Conservation (phyloP, 2,113 vertebrate genomes). For the Semnornis frantzii region DNA sequence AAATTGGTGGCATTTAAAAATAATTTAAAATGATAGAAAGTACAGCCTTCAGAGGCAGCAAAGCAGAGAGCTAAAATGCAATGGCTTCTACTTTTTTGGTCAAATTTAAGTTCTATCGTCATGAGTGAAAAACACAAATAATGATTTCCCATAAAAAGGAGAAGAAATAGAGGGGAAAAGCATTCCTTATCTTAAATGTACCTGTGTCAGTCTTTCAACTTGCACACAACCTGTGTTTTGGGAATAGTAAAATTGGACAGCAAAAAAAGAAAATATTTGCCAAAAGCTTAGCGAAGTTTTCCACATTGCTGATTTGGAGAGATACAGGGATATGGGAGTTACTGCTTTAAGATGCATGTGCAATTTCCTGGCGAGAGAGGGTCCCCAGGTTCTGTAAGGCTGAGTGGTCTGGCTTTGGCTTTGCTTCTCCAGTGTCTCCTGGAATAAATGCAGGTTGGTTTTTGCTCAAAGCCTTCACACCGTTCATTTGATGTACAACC, state of each 20-base stretch:
- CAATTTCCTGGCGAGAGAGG: neutral
- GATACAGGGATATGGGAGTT: neutral
- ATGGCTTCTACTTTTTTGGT: neutral
- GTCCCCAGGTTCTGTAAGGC: neutral
- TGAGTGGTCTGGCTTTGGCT: neutral
- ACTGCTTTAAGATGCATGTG: neutral
- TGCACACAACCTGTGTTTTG: neutral
- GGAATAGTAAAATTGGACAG: neutral
- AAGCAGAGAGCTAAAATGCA: constrained; percentile 26
- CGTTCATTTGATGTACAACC: neutral
- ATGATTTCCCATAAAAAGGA: neutral
- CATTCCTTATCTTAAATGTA: neutral
- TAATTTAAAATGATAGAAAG: neutral
- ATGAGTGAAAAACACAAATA: neutral
- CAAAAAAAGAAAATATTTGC: neutral
- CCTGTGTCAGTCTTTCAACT: neutral
- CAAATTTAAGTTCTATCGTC: neutral
- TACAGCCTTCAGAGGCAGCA: neutral
- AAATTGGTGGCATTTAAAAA: neutral
- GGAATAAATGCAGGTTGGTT: neutral
- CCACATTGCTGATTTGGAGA: neutral
- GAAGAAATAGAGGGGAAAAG: neutral
- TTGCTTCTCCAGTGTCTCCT: neutral
- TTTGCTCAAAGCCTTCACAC: neutral
- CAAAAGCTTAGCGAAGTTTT: neutral